Conservation (phyloP, 2,113 vertebrate species). For the Petrocephalus microphthalmus region DNA sequence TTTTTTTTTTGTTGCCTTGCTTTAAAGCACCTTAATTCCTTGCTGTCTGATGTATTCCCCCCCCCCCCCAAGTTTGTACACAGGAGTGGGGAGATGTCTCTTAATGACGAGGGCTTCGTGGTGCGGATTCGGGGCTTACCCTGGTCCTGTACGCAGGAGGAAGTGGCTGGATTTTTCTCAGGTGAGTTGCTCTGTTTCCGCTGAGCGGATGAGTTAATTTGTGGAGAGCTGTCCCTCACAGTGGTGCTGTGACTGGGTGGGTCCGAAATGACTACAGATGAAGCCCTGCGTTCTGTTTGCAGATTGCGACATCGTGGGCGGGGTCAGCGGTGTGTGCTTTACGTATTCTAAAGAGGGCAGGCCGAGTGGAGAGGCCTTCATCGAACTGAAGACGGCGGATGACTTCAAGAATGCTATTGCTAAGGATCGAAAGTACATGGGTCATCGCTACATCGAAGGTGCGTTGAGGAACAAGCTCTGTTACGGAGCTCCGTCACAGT, state of each 20-base stretch:
- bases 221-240: background rate
- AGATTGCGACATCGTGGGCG: slow-evolving; percentile 70
- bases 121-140: slow-evolving; percentile 73
- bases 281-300: slow-evolving; percentile 22
- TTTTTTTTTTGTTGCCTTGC: no score
- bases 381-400: slow-evolving; percentile 65
- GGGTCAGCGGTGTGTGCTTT: slow-evolving; percentile 69
- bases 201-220: background rate
- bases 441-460: slow-evolving; percentile 77
- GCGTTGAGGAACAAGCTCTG: background rate
- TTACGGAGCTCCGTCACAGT: background rate
- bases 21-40: no score
- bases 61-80: background rate
- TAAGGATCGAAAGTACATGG: slow-evolving; percentile 78
- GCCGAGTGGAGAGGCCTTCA: slow-evolving; percentile 73
- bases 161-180: slow-evolving; percentile 71
- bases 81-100: slow-evolving; percentile 58
- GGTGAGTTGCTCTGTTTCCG: slow-evolving; percentile 44
- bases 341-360: slow-evolving; percentile 74
- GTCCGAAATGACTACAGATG: background rate
- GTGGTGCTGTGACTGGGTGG: background rate
- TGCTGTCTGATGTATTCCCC: no score
- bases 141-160: slow-evolving; percentile 72
- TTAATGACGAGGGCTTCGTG: slow-evolving; percentile 67
- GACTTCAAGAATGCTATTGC: slow-evolving; percentile 69